A percentile compares a stretch with the other conserved stretches of the same genome.
These are phyloP conservation scores for Phalacrocorax carbo DNA, from an alignment of 2,113 vertebrate species.

Conservation along the genomic window DNA sequence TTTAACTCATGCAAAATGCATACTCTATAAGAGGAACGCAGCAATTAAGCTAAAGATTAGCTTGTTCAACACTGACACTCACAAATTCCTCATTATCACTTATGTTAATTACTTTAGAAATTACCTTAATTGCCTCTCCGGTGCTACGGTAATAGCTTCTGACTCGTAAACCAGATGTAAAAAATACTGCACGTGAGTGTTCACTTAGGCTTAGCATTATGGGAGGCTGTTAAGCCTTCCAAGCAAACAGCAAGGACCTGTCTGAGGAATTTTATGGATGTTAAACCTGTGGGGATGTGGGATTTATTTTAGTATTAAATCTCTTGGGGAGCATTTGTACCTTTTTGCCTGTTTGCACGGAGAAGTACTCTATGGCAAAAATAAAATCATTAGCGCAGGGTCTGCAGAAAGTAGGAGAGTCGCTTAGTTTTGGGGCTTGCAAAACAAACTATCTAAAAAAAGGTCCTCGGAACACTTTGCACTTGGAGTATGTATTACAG, in stretches of 20 bases:
- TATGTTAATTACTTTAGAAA: constrained; percentile 67
- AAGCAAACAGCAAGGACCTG: background rate
- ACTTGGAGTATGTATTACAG: background rate
- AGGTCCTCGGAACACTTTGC: background rate
- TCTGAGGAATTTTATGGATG: background rate
- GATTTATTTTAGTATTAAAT: background rate
- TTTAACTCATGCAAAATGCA: constrained; percentile 30
- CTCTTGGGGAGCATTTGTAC: background rate
- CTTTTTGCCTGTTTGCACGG: background rate
- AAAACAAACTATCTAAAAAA: background rate
- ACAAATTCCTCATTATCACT: constrained; percentile 64
- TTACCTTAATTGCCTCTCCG: constrained; percentile 64
- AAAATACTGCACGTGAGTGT: background rate
- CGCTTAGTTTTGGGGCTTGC: background rate
- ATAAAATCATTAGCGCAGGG: background rate
- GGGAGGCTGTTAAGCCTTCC: background rate
- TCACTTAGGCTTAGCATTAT: background rate
- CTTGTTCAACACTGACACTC: constrained; percentile 37
- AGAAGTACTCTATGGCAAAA: background rate
- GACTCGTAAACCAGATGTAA: constrained; percentile 41
- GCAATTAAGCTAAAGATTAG: constrained; percentile 63
- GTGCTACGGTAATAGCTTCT: constrained; percentile 34
- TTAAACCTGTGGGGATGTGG: background rate
- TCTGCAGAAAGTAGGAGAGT: background rate
- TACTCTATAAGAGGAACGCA: background rate